Conservation (phyloP, 30 jellyfish, hydroid and myxozoan species). For the Turritopsis rubra region DNA sequence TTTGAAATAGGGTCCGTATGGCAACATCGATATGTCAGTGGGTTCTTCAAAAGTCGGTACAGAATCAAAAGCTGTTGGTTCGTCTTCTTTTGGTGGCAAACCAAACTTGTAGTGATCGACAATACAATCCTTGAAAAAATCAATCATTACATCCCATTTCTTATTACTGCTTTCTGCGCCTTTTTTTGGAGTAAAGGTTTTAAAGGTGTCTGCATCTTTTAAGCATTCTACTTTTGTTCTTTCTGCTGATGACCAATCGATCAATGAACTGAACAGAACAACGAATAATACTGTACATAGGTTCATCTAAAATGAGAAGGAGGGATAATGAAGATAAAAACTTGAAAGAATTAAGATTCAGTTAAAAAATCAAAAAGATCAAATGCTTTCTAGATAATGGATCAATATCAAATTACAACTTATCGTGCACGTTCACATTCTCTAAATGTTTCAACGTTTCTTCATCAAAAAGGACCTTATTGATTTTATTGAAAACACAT, state of each 20-base stretch:
- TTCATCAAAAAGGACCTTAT: too few species aligned
- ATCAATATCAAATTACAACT: too few species aligned
- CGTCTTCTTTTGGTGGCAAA: background rate
- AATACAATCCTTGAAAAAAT: slow-evolving; percentile 6
- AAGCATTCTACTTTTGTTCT: background rate
- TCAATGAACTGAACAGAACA: background rate
- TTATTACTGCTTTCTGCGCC: background rate
- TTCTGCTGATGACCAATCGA: background rate
- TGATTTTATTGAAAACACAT: too few species aligned
- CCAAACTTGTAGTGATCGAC: background rate
- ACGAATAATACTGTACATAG: background rate
- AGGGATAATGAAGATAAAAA: too few species aligned
- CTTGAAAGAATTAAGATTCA: too few species aligned
- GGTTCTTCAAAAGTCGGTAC: slow-evolving; percentile 4
- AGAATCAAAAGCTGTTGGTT: background rate
- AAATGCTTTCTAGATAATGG: too few species aligned
- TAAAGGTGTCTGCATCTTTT: background rate
- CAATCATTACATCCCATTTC: background rate
- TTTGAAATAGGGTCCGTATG: background rate
- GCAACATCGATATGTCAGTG: background rate
- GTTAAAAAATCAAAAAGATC: too few species aligned
- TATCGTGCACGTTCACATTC: too few species aligned
- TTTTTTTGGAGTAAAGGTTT: background rate
- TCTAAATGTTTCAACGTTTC: too few species aligned
- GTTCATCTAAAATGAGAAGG: background rate